phyloP scores from a whole-genome alignment of 37 sponge, comb jelly and placozoan species.

The Beroe ovata region DNA sequence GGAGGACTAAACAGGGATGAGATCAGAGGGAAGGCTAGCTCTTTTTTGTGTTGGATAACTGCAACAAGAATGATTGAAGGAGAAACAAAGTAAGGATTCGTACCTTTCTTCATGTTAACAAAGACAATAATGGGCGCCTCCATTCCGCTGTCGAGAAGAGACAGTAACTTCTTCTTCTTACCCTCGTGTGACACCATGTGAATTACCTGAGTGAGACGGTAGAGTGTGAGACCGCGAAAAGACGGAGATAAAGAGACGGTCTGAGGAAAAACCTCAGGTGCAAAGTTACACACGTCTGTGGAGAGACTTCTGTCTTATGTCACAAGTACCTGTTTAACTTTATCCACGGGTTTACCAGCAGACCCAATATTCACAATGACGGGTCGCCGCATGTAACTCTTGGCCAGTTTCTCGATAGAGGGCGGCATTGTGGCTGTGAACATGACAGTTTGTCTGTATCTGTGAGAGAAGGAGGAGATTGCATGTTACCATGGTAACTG shows the following conservation, averaged over 20 bases:
- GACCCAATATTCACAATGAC: slow-evolving; percentile 96
- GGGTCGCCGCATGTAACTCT: slow-evolving; percentile 86
- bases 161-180: slow-evolving; percentile 81
- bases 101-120: slow-evolving; percentile 98
- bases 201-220: slow-evolving; percentile 80
- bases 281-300: too few relatives aligned
- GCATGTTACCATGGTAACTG: too few relatives aligned
- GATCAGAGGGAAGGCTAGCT: too few relatives aligned
- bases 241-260: too few relatives aligned
- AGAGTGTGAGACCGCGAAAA: too few relatives aligned
- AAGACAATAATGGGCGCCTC: slow-evolving; percentile 98
- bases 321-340: slow-evolving; percentile 45
- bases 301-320: too few relatives aligned
- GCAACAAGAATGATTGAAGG: neutral
- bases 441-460: slow-evolving; percentile 87
- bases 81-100: neutral
- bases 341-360: slow-evolving; percentile 71
- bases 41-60: too few relatives aligned
- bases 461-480: neutral
- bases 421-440: slow-evolving; percentile 98
- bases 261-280: too few relatives aligned
- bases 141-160: slow-evolving; percentile 76
- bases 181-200: slow-evolving; percentile 81
- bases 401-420: slow-evolving; percentile 89
- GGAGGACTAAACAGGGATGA: too few relatives aligned